Base-by-base conservation (phyloP, 2,113 vertebrate species). In the Chaetodon trifascialis region DNA sequence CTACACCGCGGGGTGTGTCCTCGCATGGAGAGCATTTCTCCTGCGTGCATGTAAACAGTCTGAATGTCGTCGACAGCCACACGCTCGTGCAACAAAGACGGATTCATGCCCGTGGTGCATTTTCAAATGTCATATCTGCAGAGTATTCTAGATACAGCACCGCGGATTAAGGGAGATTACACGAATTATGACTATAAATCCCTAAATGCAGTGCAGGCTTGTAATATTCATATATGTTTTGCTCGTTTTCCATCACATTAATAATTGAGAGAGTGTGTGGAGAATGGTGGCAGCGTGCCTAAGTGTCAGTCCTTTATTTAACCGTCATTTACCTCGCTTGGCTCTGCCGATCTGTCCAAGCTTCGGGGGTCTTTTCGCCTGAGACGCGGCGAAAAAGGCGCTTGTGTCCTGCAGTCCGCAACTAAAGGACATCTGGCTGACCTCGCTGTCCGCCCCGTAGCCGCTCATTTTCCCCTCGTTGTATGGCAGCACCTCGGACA, bases 401-500 rank as follows among this genome's bases (percentile, higher is more conserved):
- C 95, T 98, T 90, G 97, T 97, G 94, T 99, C 98, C 95, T 99
- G 98, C 88, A 99, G 97, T 92, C 98, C 97, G 95, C 97, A 99
- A 95, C 97, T 98, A 96, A 98, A 99, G 93, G 98, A 97, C 94
- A 99, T 96, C 90, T 99, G 97, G 71, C 95, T 96, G 91, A 97
- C 97, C 92, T 99, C 98, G 86, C 96, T 95, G 93, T 98, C 97
- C 79, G 96, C 94, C 90, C 97, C 97, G 88, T 97, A 99, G 94
- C 97, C 97, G 94, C 90, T 97, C 97, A 99, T 98, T 92, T 99
- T 99, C 86, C 98, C 97, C 94, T 99, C 98, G 94, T 95, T 96
- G 95, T 98, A 99, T 88, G 97, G 98, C 94, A 99, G 94, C 87
- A 99, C 97, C 93, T 99, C 97, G 89, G 97, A 99, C 97, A 99